Evolutionary conservation across 1,140 invertebrate species (phyloP), one percentile per base, ranked within the genome.

Genomic region (Gonioctena quinquepunctata): DNA sequence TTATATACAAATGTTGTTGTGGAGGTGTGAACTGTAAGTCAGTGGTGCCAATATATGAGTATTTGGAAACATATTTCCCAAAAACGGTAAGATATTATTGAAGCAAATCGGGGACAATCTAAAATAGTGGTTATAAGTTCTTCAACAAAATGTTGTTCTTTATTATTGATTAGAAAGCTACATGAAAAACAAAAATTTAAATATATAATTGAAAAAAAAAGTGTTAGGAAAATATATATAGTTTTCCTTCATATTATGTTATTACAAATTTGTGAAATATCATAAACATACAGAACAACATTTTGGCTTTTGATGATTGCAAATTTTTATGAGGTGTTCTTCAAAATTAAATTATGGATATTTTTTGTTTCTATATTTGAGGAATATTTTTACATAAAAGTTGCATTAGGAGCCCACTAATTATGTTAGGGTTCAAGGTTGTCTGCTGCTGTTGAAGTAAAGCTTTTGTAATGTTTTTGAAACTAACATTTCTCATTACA

Each of bases 41-140:
- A 71, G 74, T 76, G 73, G 74, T 80, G 70, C 78, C 81, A 67
- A 81, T 82, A 48, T 64, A 77, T 42, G 75, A 79, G 66, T 82
- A 79, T 76, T 76, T 82, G 79, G 81, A 82, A 74, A 81, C 76
- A 16, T 81, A 82, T 79, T 81, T 78, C 75, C 73, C 67, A 33
- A 74, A 75, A 57, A 80, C 74, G 81, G 81, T 82, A 82, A 82
- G 81, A 76, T 57, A 66, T 60, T 56, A 13, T 63, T 57, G 56
- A 60, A 69, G 42, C 52, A n/a, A 27, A 48, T 56, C 50, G 59
- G 25, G 59, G 16, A 22, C 11, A 56, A 56, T 21, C 13, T 25
- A 13, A 42, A 42, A n/a, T 42, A 42, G 33, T 42, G 33, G 33
- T 42, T 42, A n/a, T 42, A 11, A 42, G 16, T 42, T 42, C 16